A percentile compares a stretch with the other conserved stretches of the same genome.
These are phyloP conservation scores for Umimayanthus kanabou DNA, from an alignment of 92 coral and sea anemone genomes.

Conservation along the genomic window DNA sequence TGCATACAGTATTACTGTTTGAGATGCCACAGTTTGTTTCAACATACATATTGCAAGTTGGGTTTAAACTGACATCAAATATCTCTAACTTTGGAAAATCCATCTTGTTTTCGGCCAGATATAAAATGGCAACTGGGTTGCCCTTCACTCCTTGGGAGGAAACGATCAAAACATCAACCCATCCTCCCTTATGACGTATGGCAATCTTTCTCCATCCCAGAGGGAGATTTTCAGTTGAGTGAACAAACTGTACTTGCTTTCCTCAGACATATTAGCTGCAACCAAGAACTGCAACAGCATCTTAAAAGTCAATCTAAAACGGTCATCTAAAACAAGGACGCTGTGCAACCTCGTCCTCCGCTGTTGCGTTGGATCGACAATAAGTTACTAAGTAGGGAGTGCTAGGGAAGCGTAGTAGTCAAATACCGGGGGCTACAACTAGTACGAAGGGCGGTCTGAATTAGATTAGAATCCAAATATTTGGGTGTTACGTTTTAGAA, in stretches of 20 bases:
- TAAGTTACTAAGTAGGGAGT: neutral
- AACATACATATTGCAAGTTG: neutral
- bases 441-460: too few relatives aligned
- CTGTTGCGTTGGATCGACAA: neutral
- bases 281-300: too few relatives aligned
- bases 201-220: constrained; percentile 73
- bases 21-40: constrained; percentile 15
- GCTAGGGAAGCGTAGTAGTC: neutral
- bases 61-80: constrained; percentile 29
- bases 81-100: constrained; percentile 28
- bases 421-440: too few relatives aligned
- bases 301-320: neutral
- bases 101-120: neutral
- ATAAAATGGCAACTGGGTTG: too few relatives aligned
- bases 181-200: constrained; percentile 62
- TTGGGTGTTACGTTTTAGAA: neutral
- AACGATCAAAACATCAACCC: constrained; percentile 69
- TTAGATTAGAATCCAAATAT: too few relatives aligned
- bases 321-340: too few relatives aligned
- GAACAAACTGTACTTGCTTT: constrained; percentile 12
- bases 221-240: constrained; percentile 37
- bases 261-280: neutral
- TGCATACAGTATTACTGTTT: neutral
- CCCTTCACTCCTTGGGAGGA: constrained; percentile 85
- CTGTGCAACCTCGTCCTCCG: too few relatives aligned